Evolutionary conservation across 2,797 vertebrate species (phyloP), one percentile per base, ranked within the genome.

Genomic region (Sebastiscus tertius): DNA sequence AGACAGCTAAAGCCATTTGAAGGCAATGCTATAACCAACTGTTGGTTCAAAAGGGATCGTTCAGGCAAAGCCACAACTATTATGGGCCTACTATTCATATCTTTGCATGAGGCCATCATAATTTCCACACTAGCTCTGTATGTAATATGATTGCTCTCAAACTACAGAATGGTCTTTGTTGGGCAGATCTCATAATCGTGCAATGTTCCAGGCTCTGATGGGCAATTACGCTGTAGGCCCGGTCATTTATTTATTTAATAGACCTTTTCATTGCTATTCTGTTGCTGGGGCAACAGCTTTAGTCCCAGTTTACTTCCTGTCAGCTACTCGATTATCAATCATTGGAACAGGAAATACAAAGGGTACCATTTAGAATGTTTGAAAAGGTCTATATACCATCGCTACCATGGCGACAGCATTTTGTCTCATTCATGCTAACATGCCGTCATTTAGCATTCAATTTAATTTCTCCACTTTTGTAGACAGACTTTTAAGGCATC

Each of bases 41-140:
- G 91, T 89, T 88, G 89, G 88, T 92, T 94, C 85, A 91, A 93
- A 94, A 89, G 87, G 86, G 91, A 94, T 94, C 86, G 81, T 95
- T 95, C 87, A 91, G 80, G 90, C 79, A 80, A 94, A 94, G 86
- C 94, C 93, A 81, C 94, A 91, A 91, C 92, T 93, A 95, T 96
- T 95, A 95, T 83, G 64, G 84, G 84, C 77, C 87, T 87, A 92
- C 93, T 94, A 90, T 92, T 95, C 92, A 93, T 94, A 93, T 95
- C 93, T 94, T 89, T 89, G 86, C 82, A 90, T 88, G 90, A 91
- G 86, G 83, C 87, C 93, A 92, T 95, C 91, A 94, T 72, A 87
- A 88, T 96, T 96, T 96, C 95, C 95, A 96, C 88, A 83, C 86
- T 65, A 78, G 89, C 72, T 69, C 81, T 82, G 79, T 86, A 90